Conservation (phyloP, 2,113 vertebrate species). For the Protobothrops flavoviridis region DNA sequence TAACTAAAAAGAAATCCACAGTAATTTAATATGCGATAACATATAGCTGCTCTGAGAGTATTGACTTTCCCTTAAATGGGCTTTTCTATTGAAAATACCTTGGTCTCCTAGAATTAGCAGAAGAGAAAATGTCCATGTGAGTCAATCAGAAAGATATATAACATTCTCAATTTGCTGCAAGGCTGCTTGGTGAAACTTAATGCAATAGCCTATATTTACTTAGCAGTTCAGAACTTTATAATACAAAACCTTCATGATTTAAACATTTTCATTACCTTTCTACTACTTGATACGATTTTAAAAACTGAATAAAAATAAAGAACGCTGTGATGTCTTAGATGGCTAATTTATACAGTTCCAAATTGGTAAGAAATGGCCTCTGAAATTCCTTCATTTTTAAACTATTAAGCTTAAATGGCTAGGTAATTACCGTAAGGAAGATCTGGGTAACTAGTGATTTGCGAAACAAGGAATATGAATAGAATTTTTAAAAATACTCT, state of each 20-base stretch:
- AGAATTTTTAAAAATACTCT: neutral
- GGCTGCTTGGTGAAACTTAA: neutral
- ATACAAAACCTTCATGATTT: neutral
- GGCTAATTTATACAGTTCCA: neutral
- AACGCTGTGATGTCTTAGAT: neutral
- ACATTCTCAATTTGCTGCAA: neutral
- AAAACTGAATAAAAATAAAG: neutral
- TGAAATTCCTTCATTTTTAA: neutral
- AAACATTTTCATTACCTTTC: neutral
- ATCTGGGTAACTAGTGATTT: neutral
- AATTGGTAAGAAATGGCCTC: neutral
- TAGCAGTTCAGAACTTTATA: neutral
- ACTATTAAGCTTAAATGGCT: neutral
- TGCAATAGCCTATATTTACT: neutral
- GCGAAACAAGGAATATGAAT: neutral
- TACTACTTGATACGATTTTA: neutral
- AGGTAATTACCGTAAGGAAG: neutral
- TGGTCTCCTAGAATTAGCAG: neutral
- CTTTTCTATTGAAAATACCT: neutral
- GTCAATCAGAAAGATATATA: neutral
- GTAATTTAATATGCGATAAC: neutral
- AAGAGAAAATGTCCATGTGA: neutral
- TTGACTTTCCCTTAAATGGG: neutral
- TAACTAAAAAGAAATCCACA: slow-evolving; percentile 1
- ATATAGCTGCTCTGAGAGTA: neutral